Evolutionary conservation across 2,888 invertebrate species (phyloP).

Genomic region (Leucozona laternaria): DNA sequence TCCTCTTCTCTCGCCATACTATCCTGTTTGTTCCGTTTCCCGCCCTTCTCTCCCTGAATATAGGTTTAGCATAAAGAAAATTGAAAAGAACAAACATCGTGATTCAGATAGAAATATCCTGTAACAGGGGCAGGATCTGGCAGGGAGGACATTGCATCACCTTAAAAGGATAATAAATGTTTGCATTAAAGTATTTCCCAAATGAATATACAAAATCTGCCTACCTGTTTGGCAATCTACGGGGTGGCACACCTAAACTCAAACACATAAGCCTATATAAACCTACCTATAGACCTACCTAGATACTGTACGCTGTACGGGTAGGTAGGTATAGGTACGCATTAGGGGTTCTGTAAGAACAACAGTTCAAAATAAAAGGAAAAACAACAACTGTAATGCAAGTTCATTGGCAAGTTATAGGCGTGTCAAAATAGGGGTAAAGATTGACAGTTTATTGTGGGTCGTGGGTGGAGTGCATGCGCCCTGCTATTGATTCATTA

Average conservation of each 20-base stretch:
- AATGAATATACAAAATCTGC: conserved; percentile 69
- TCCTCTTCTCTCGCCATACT: conserved; percentile 27
- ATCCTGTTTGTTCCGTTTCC: background rate
- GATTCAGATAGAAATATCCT: conserved; percentile 27
- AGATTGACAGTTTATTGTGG: conserved; percentile 44
- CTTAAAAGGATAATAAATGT: conserved; percentile 75
- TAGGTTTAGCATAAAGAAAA: conserved; percentile 42
- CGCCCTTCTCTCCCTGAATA: background rate
- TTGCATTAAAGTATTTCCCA: conserved; percentile 74
- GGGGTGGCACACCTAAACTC: conserved; percentile 1
- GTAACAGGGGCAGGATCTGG: background rate
- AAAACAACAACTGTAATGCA: conserved; percentile 48
- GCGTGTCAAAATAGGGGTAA: conserved; percentile 59
- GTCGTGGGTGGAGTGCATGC: conserved; percentile 70
- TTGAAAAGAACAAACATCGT: conserved; percentile 63
- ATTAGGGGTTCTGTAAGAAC: conserved; percentile 45
- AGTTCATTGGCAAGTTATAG: conserved; percentile 74
- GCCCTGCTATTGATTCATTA: conserved; percentile 22
- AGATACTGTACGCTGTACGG: too few relatives aligned
- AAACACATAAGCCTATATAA: too few relatives aligned
- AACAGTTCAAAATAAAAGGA: conserved; percentile 15
- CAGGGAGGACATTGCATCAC: conserved; percentile 55
- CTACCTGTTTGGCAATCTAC: conserved; percentile 23
- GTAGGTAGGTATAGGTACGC: background rate
- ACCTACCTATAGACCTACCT: background rate